phyloP scores from a whole-genome alignment of 2,797 vertebrate genomes.

The Epinephelus awoara region DNA sequence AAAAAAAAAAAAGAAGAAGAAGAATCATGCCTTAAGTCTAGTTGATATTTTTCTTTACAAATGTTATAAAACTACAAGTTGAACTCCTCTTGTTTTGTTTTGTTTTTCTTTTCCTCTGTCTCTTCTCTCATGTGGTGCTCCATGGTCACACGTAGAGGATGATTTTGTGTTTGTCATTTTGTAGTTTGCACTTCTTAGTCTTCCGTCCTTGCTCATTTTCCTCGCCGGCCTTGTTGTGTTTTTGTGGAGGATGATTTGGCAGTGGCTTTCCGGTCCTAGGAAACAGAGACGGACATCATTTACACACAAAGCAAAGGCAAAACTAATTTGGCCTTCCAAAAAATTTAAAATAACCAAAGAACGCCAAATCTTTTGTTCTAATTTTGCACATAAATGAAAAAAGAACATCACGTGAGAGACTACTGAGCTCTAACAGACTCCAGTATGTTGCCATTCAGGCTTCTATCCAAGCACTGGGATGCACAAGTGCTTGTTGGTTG shows the following conservation, averaged over 20 bases:
- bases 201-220: slow-evolving; percentile 67
- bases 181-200: slow-evolving; percentile 61
- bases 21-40: slow-evolving; percentile 93
- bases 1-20: slow-evolving; percentile 72
- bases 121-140: slow-evolving; percentile 59
- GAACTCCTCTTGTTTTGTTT: slow-evolving; percentile 54
- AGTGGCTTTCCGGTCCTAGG: slow-evolving; percentile 92
- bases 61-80: slow-evolving; percentile 90
- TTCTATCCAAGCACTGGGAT: slow-evolving; percentile 75
- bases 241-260: slow-evolving; percentile 89
- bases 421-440: slow-evolving; percentile 22
- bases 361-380: slow-evolving; percentile 29
- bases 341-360: neutral
- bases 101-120: slow-evolving; percentile 31
- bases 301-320: neutral
- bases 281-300: slow-evolving; percentile 32
- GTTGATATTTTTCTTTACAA: slow-evolving; percentile 85
- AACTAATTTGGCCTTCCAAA: neutral
- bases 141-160: slow-evolving; percentile 71
- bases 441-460: slow-evolving; percentile 38
- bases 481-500: slow-evolving; percentile 70
- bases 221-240: slow-evolving; percentile 76
- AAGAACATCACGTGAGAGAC: slow-evolving; percentile 37
- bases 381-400: slow-evolving; percentile 31
- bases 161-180: slow-evolving; percentile 65